Evolutionary conservation across 1,140 invertebrate genomes (phyloP), one percentile per base, ranked within the genome.

Genomic region (Drosophila nasuta): DNA sequence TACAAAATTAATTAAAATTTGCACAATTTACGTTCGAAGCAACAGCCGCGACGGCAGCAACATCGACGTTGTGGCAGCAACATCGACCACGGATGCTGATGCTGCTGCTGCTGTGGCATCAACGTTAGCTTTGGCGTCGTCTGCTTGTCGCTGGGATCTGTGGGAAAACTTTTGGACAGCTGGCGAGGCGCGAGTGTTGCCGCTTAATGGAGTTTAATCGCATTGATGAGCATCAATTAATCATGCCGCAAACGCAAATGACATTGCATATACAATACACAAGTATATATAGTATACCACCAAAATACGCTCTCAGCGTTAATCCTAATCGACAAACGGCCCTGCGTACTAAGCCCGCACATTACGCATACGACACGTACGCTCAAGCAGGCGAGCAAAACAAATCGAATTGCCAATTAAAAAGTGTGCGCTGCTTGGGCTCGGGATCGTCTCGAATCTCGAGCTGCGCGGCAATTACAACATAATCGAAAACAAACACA

Each of bases 1-100:
- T 77, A 83, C 83, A 83, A 87, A 87, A 87, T 87, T 87, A 87
- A 87, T 87, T 87, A 87, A 87, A 87, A 87, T 87, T 87, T 83
- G 85, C 85, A 81, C 77, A 73, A 72, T 79, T 72, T 65, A 72
- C 67, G 59, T 72, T 65, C 60, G 60, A 56, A 58, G 57, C 30
- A 33, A 8, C 30, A 8, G 33, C 38, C 6, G 38, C 35, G 48
- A 6, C 35, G 3, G 45, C 15, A 38, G 3, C 43, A 43, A 8
- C 56, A 51, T 10, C 15, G 33, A 0, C 3, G n/a, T 48, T 20
- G 13, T 20, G 41, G 33, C 68, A 57, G 35, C n/a, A 30, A 7
- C 49, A 30, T 10, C 48, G 5, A 49, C 38, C 3, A 33, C 5
- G 20, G 20, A 25, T 33, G 3, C 25, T n/a, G 38, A 20, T 28